Percentiles rank a stretch among this genome's conserved stretches.
Conservation (phyloP, 2,888 invertebrate genomes). For the Micoletzkya japonica region DNA sequence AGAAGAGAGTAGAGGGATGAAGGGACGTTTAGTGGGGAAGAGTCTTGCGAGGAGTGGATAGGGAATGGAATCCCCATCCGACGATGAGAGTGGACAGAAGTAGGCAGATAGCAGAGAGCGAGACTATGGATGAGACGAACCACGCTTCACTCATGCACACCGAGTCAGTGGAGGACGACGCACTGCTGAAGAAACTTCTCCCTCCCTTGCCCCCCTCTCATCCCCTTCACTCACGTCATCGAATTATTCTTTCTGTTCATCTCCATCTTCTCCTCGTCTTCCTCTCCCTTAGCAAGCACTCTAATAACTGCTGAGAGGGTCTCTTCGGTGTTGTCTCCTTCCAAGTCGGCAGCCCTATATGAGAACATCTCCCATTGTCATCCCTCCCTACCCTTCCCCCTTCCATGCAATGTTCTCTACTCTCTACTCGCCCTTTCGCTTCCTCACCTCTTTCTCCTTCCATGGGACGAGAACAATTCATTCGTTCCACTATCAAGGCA, state of each 20-base stretch:
- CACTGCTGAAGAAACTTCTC: background rate
- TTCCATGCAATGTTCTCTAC: background rate
- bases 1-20: conserved; percentile 1
- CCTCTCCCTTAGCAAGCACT: conserved; percentile 63
- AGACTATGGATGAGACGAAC: conserved; percentile 62
- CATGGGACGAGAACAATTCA: conserved; percentile 63
- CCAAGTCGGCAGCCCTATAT: no score
- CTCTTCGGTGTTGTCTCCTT: conserved; percentile 55
- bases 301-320: conserved; percentile 63
- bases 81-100: conserved; percentile 62
- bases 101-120: conserved; percentile 60
- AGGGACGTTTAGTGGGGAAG: conserved; percentile 22
- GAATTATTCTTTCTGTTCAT: no score
- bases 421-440: background rate
- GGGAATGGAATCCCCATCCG: conserved; percentile 59
- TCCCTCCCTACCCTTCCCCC: conserved; percentile 1
- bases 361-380: no score
- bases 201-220: no score
- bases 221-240: no score
- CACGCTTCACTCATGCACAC: conserved; percentile 62
- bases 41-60: conserved; percentile 25
- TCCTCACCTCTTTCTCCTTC: conserved; percentile 59
- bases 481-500: conserved; percentile 64
- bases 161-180: conserved; percentile 35
- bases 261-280: conserved; percentile 56